Evolutionary conservation across 1,140 invertebrate species (phyloP).

Genomic region (Telenomus remus): DNA sequence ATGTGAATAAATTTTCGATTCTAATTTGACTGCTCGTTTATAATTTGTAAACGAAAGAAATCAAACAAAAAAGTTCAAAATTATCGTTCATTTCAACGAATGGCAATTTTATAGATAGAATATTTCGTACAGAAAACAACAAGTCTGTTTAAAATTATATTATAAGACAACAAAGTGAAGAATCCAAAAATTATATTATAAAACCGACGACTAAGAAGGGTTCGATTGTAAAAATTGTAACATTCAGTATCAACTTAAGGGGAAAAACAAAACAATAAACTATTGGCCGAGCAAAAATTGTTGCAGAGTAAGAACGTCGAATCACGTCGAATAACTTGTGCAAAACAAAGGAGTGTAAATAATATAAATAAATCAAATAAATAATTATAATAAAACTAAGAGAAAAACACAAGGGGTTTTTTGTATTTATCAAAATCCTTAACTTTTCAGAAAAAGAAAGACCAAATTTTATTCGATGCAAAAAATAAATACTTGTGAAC

Average conservation of each 20-base stretch:
- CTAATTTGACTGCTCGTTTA: too few species aligned
- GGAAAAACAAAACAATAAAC: too few species aligned
- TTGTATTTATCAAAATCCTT: background rate
- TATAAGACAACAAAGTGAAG: background rate
- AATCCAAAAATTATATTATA: too few species aligned
- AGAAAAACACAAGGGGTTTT: slow-evolving; percentile 12
- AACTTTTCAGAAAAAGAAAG: too few species aligned
- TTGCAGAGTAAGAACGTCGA: slow-evolving; percentile 11
- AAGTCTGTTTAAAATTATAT: slow-evolving; percentile 1
- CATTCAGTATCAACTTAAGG: slow-evolving; percentile 40
- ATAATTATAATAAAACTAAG: slow-evolving; percentile 43
- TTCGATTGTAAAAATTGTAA: slow-evolving; percentile 55
- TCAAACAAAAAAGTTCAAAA: slow-evolving; percentile 10
- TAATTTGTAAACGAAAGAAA: slow-evolving; percentile 3
- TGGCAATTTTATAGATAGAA: slow-evolving; percentile 39
- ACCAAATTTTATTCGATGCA: background rate
- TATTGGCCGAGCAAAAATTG: slow-evolving; percentile 48
- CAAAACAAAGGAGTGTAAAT: slow-evolving; percentile 49
- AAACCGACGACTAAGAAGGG: background rate
- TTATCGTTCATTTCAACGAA: slow-evolving; percentile 23
- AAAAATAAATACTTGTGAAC: background rate
- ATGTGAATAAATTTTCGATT: slow-evolving; percentile 38
- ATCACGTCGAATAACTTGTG: slow-evolving; percentile 21
- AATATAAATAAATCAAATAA: slow-evolving; percentile 57
- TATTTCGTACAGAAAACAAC: slow-evolving; percentile 37